Evolutionary conservation across 2,888 invertebrate species (phyloP).

Genomic region (Gnatocerus cornutus): DNA sequence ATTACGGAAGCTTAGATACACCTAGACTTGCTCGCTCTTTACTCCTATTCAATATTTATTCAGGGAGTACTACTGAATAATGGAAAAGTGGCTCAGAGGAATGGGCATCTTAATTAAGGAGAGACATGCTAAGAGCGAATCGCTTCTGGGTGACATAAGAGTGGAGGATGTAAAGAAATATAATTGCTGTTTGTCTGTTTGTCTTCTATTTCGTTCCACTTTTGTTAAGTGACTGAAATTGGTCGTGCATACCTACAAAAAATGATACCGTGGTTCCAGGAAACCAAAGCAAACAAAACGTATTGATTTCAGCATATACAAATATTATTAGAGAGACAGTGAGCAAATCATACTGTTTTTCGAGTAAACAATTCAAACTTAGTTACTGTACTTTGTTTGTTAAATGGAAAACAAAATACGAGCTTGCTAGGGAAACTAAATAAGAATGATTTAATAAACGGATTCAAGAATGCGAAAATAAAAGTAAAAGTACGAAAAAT

Average conservation of each 20-base stretch:
- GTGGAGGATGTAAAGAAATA: not conserved
- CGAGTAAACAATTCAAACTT: not conserved
- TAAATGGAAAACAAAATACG: no score
- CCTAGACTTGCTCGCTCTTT: slow-evolving; percentile 30
- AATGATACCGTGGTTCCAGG: not conserved
- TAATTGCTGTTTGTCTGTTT: not conserved
- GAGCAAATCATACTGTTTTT: not conserved
- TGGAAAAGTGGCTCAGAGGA: slow-evolving; percentile 36
- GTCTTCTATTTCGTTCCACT: not conserved
- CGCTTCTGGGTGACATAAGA: slow-evolving; percentile 3
- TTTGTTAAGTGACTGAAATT: not conserved
- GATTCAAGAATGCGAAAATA: no score
- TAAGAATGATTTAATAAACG: no score
- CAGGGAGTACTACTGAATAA: slow-evolving; percentile 32
- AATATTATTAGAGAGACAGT: not conserved
- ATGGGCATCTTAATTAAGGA: slow-evolving; percentile 35
- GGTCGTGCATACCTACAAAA: not conserved
- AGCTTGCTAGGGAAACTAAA: no score
- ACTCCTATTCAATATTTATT: slow-evolving; percentile 39
- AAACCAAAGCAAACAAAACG: slow-evolving; percentile 4
- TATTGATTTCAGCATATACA: slow-evolving; percentile 2
- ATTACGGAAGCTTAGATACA: slow-evolving; percentile 35
- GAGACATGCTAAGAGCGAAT: slow-evolving; percentile 14
- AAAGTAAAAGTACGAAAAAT: no score
- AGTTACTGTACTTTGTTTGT: not conserved